Evolutionary conservation across 2,113 vertebrate species (phyloP).

Genomic region (Notothenia coriiceps): DNA sequence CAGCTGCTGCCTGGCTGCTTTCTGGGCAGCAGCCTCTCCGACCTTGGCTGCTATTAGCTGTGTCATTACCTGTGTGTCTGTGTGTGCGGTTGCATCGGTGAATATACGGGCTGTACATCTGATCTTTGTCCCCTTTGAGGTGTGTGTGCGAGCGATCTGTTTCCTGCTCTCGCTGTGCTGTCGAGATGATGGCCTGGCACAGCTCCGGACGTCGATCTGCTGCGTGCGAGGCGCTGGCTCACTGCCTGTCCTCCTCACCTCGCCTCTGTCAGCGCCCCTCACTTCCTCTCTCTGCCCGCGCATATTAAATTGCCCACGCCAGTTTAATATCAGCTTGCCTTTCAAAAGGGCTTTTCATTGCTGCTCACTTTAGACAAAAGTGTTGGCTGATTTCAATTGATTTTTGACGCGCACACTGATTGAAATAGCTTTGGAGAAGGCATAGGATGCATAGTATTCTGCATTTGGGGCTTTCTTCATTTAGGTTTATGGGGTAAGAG

Average conservation of each 20-base stretch:
- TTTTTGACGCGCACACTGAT: slow-evolving; percentile 44
- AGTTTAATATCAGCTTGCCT: slow-evolving; percentile 60
- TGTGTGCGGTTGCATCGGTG: not conserved
- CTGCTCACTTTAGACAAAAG: slow-evolving; percentile 27
- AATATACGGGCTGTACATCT: not conserved
- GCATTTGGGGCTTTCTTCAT: slow-evolving; percentile 9
- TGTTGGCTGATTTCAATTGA: slow-evolving; percentile 64
- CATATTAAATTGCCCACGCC: slow-evolving; percentile 34
- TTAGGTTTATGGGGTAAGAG: slow-evolving; percentile 13
- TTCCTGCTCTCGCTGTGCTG: slow-evolving; percentile 56
- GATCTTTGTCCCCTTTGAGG: slow-evolving; percentile 39
- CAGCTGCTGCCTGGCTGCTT: slow-evolving; percentile 51
- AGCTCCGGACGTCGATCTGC: slow-evolving; percentile 46
- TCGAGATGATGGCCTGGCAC: slow-evolving; percentile 35
- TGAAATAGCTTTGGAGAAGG: slow-evolving; percentile 39
- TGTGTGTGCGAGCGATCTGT: slow-evolving; percentile 9
- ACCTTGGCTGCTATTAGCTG: slow-evolving; percentile 50
- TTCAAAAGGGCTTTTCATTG: slow-evolving; percentile 62
- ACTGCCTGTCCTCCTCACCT: slow-evolving; percentile 30
- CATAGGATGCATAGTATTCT: slow-evolving; percentile 11
- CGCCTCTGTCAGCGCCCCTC: slow-evolving; percentile 43
- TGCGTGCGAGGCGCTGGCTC: slow-evolving; percentile 42
- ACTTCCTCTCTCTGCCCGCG: slow-evolving; percentile 54
- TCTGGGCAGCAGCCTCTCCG: slow-evolving; percentile 33
- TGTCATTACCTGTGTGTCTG: slow-evolving; percentile 50